A percentile compares a stretch with the other conserved stretches of the same genome.
Conservation (phyloP, 2,113 vertebrate genomes). For the Pardalotus punctatus region DNA sequence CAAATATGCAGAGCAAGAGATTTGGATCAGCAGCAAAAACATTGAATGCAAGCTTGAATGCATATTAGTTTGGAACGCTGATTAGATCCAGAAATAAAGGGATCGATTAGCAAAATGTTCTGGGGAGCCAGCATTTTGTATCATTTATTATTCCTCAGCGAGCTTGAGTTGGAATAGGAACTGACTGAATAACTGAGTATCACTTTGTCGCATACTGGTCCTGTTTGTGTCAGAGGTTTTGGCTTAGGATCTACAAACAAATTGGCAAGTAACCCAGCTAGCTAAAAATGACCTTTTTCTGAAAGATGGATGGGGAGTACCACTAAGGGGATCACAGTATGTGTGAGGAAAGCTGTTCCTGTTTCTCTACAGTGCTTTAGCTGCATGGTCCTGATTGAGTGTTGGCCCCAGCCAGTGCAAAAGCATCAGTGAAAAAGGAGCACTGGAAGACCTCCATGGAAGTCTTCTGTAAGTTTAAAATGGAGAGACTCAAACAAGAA, state of each 20-base stretch:
- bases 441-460: neutral
- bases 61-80: constrained; percentile 2
- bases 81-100: constrained; percentile 38
- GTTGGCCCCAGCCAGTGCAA: neutral
- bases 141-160: neutral
- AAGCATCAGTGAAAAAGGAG: neutral
- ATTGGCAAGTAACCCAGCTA: neutral
- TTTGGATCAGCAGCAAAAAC: constrained; percentile 5
- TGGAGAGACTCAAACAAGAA: neutral
- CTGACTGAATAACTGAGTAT: neutral
- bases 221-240: neutral
- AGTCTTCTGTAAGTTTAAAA: neutral
- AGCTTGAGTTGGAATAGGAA: neutral
- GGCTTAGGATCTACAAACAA: neutral
- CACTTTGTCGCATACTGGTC: neutral
- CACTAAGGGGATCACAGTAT: neutral
- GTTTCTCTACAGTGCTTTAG: neutral
- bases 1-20: neutral
- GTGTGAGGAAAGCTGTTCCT: neutral
- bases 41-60: neutral
- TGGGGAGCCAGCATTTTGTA: neutral
- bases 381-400: neutral
- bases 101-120: neutral
- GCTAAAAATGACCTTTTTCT: neutral
- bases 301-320: neutral